Evolutionary conservation across 53 echinoderm and acorn worm species (phyloP).

Genomic region (Paracentrotus lividus): DNA sequence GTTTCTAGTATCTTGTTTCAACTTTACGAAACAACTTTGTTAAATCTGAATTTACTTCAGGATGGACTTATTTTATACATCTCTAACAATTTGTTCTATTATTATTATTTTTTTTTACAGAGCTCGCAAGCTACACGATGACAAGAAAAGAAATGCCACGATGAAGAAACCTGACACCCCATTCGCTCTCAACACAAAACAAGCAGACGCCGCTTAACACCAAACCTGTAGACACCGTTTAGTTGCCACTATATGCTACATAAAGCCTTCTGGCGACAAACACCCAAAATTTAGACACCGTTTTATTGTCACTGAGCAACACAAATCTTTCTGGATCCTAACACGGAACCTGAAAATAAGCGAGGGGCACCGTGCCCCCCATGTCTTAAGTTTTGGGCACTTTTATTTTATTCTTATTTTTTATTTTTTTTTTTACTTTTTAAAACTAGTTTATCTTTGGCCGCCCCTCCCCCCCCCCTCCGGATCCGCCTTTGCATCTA

Average conservation of each 20-base stretch:
- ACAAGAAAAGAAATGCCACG: neutral
- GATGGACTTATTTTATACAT: no score
- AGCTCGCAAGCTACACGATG: neutral
- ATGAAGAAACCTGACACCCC: constrained; percentile 1
- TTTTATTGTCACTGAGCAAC: neutral
- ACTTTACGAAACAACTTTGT: no score
- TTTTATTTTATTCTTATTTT: no score
- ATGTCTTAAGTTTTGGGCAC: no score
- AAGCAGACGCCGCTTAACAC: neutral
- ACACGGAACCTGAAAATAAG: neutral
- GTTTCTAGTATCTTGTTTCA: no score
- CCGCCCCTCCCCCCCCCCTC: no score
- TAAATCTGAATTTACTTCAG: no score
- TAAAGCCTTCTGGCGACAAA: neutral
- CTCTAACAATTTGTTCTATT: no score
- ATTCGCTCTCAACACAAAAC: constrained; percentile 23
- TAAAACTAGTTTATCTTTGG: no score
- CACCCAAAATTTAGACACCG: neutral
- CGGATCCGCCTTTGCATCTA: no score
- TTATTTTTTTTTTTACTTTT: no score
- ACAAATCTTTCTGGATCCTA: neutral
- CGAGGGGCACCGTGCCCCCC: no score
- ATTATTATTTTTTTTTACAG: neutral
- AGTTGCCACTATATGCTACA: neutral
- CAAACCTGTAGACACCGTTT: neutral